These are phyloP conservation scores for Corythornis leucogaster DNA, from an alignment of 2,797 vertebrate genomes.

Conservation along the genomic window DNA sequence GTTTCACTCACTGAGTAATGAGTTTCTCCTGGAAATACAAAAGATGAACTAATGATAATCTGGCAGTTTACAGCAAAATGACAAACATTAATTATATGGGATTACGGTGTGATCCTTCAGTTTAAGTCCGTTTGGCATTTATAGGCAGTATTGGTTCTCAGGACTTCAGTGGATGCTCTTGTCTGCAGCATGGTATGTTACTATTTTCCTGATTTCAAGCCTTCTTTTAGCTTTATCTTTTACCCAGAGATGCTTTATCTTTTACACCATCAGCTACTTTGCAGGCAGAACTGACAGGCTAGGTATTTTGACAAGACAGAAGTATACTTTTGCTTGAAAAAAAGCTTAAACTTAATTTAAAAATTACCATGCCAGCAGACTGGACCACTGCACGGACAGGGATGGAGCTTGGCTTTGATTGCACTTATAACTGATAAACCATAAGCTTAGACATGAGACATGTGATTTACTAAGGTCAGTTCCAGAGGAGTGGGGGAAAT, in stretches of 20 bases:
- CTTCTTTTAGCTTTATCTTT: not conserved
- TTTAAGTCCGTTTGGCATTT: slow-evolving; percentile 38
- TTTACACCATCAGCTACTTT: not conserved
- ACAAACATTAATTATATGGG: slow-evolving; percentile 66
- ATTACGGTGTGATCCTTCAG: slow-evolving; percentile 50
- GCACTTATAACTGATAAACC: not conserved
- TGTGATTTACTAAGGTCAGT: not conserved
- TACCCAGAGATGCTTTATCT: not conserved
- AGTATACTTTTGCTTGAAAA: not conserved
- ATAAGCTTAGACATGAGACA: not conserved
- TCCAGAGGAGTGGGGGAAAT: not conserved
- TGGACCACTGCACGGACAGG: accelerated
- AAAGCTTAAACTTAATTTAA: not conserved
- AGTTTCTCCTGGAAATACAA: slow-evolving; percentile 69
- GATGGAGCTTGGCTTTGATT: not conserved
- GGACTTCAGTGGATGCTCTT: not conserved
- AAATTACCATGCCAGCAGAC: not conserved
- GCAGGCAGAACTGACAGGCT: not conserved
- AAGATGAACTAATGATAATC: slow-evolving; percentile 71
- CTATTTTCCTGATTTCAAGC: not conserved
- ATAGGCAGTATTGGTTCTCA: not conserved
- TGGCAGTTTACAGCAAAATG: slow-evolving; percentile 54
- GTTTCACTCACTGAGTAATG: slow-evolving; percentile 50
- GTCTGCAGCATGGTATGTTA: not conserved
- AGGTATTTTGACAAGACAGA: not conserved